Evolutionary conservation across 2,113 vertebrate species (phyloP).

Genomic region (Calidris pygmaea): DNA sequence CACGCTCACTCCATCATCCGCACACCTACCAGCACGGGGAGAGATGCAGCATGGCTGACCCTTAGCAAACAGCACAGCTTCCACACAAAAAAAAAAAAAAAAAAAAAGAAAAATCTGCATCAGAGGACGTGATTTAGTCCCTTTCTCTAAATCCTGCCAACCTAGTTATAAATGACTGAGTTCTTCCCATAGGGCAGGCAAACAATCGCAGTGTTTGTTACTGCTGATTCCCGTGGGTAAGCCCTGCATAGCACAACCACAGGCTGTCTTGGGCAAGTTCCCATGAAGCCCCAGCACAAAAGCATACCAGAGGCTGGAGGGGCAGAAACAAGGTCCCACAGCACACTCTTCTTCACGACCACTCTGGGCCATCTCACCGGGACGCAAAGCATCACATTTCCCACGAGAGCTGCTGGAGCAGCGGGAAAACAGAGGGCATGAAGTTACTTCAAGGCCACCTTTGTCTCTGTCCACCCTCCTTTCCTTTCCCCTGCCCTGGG

Average conservation of each 20-base stretch:
- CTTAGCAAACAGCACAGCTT: not conserved
- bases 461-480: not conserved
- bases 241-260: not conserved
- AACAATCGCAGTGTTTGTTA: not conserved
- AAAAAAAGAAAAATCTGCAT: not conserved
- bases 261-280: not conserved
- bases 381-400: not conserved
- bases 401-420: not conserved
- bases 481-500: not conserved
- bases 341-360: not conserved
- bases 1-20: not conserved
- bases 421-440: not conserved
- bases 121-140: accelerated
- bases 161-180: not conserved
- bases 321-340: not conserved
- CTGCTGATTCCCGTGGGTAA: not conserved
- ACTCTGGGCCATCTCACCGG: not conserved
- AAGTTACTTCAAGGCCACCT: accelerated
- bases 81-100: not conserved
- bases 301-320: not conserved
- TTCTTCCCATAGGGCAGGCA: not conserved
- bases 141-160: not conserved
- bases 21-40: not conserved
- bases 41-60: not conserved
- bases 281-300: not conserved